Conservation (phyloP, 1,140 invertebrate genomes). For the Colletes gigas region DNA sequence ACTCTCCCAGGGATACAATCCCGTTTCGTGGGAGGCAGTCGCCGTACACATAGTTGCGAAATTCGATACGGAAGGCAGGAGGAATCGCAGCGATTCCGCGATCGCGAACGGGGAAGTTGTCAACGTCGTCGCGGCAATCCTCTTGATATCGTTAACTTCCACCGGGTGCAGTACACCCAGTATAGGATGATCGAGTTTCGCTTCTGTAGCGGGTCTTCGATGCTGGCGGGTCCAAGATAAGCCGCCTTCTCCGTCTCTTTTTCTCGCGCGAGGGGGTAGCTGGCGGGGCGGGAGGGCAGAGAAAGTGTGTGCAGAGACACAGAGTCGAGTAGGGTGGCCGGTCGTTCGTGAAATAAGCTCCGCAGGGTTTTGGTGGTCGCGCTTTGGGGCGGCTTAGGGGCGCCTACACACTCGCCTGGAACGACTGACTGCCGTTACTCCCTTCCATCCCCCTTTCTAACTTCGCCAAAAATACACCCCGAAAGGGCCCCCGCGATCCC, state of each 20-base stretch:
- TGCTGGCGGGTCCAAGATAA: conserved; percentile 73
- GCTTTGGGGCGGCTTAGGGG: conserved; percentile 76
- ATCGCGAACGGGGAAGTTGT: not conserved
- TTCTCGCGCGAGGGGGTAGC: conserved; percentile 46
- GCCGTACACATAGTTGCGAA: not conserved
- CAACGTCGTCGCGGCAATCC: not conserved
- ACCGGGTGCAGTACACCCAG: conserved; percentile 49
- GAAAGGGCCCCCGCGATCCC: conserved; percentile 70
- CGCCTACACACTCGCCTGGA: conserved; percentile 66
- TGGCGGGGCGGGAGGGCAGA: conserved; percentile 17
- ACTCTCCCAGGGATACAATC: too few species aligned
- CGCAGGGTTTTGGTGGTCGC: conserved; percentile 79
- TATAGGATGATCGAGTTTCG: conserved; percentile 64
- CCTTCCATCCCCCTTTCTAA: conserved; percentile 34
- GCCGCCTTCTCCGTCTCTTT: conserved; percentile 68
- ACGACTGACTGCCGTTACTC: conserved; percentile 66
- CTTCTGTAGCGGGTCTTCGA: conserved; percentile 60
- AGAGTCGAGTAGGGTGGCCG: conserved; percentile 72
- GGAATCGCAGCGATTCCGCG: not conserved
- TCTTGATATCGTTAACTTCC: conserved; percentile 24
- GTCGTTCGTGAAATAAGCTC: conserved; percentile 81
- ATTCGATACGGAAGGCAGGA: not conserved
- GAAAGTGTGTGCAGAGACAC: conserved; percentile 57
- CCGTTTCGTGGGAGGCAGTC: conserved; percentile 4
- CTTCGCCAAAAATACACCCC: conserved; percentile 55